phyloP scores from a whole-genome alignment of 1,140 invertebrate species.

The Pantala flavescens region DNA sequence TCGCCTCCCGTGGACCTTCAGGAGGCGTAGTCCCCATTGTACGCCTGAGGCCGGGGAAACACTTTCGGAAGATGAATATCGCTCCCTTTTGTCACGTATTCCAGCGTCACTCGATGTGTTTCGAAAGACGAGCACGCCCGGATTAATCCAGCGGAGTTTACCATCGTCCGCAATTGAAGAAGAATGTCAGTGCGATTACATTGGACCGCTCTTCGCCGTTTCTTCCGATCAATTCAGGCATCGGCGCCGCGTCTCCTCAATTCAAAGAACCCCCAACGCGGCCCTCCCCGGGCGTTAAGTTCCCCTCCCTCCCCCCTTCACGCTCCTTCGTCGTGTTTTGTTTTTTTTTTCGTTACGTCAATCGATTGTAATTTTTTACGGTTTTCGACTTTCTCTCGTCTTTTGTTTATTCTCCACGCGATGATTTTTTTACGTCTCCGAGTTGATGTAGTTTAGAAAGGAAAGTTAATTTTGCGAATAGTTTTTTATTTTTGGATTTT shows the following conservation, averaged over 20 bases:
- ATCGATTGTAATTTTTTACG: background rate
- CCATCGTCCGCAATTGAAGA: background rate
- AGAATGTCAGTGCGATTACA: background rate
- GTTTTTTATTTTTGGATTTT: too few species aligned
- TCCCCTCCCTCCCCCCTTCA: background rate
- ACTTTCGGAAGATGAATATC: background rate
- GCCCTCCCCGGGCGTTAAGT: background rate
- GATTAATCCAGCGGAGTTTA: background rate
- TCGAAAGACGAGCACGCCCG: background rate
- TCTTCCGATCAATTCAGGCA: conserved; percentile 1
- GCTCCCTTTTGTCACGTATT: conserved; percentile 1
- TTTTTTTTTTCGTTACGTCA: background rate
- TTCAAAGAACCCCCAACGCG: background rate
- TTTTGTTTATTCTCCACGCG: background rate
- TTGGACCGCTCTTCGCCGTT: background rate
- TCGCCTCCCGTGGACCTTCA: background rate
- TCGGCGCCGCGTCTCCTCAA: background rate
- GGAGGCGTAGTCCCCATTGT: background rate
- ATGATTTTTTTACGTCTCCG: too few species aligned
- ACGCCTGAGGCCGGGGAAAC: background rate
- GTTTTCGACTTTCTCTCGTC: background rate
- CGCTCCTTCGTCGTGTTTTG: background rate
- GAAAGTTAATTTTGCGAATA: too few species aligned
- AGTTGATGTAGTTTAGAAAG: too few species aligned
- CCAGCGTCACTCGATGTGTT: background rate